These are phyloP conservation scores for Engystomops pustulosus DNA, from an alignment of 2,113 vertebrate species.

Conservation along the genomic window DNA sequence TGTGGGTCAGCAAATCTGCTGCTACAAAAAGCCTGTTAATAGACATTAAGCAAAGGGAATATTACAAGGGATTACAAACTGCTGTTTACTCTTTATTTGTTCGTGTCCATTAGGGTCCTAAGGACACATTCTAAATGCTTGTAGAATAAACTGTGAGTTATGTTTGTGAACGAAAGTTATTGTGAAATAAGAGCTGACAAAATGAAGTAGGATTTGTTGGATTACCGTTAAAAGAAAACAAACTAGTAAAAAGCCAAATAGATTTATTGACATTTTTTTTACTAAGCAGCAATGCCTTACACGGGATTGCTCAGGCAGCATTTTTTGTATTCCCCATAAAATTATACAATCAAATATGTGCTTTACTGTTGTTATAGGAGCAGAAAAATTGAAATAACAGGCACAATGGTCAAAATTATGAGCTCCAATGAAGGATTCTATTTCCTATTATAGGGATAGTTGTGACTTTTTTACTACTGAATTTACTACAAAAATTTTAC, in stretches of 20 bases:
- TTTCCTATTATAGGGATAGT: too few relatives aligned
- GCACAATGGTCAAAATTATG: too few relatives aligned
- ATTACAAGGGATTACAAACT: constrained; percentile 40
- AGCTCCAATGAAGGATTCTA: too few relatives aligned
- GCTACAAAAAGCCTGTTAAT: constrained; percentile 21
- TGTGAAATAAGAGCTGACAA: too few relatives aligned
- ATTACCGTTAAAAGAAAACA: constrained; percentile 29
- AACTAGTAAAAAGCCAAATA: constrained; percentile 34
- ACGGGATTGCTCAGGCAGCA: too few relatives aligned
- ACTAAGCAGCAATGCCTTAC: not conserved
- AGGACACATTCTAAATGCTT: constrained; percentile 28
- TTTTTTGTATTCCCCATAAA: too few relatives aligned
- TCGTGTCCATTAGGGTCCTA: constrained; percentile 1
- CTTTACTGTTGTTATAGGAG: too few relatives aligned
- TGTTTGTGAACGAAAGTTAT: too few relatives aligned
- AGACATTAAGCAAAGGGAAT: constrained; percentile 39
- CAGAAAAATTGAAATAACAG: too few relatives aligned
- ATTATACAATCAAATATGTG: too few relatives aligned
- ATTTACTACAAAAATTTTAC: too few relatives aligned
- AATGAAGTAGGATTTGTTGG: constrained; percentile 32
- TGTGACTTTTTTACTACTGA: too few relatives aligned
- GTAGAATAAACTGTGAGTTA: constrained; percentile 44
- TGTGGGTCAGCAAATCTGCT: not conserved
- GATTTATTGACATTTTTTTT: not conserved
- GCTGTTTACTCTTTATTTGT: constrained; percentile 33